Conservation (phyloP, 2,888 invertebrate species). For the Pogonocherus hispidulus region DNA sequence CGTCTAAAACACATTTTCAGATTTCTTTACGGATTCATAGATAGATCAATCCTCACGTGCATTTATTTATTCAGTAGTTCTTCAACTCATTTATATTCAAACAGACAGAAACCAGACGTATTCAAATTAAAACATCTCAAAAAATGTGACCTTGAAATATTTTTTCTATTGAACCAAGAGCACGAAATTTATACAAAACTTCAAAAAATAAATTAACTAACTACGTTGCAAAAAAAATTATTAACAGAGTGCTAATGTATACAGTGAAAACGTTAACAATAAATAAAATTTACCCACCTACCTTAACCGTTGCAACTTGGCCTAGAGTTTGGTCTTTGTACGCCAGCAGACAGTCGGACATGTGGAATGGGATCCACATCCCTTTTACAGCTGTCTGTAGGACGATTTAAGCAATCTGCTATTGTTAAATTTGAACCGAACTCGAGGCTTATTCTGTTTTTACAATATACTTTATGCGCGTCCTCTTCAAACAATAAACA, state of each 20-base stretch:
- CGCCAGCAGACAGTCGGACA: constrained; percentile 21
- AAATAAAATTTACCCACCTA: neutral
- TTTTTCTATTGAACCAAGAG: constrained; percentile 11
- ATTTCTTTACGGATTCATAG: too few relatives aligned
- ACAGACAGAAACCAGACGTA: constrained; percentile 46
- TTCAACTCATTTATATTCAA: constrained; percentile 36
- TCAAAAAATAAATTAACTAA: neutral
- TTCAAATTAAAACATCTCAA: constrained; percentile 40
- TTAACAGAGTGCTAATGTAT: neutral
- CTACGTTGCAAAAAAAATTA: neutral
- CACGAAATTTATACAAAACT: neutral
- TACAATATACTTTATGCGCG: constrained; percentile 2
- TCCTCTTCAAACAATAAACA: constrained; percentile 18
- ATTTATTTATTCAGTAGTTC: constrained; percentile 12
- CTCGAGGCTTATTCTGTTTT: constrained; percentile 15
- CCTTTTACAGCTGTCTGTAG: constrained; percentile 27
- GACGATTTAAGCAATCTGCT: constrained; percentile 7
- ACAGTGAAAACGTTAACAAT: neutral
- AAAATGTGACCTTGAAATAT: constrained; percentile 40
- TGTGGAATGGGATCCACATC: constrained; percentile 18
- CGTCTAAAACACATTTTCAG: too few relatives aligned
- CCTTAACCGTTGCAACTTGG: constrained; percentile 6
- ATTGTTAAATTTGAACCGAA: constrained; percentile 12
- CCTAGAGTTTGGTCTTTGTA: constrained; percentile 19
- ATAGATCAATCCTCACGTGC: too few relatives aligned